Evolutionary conservation across 2,888 invertebrate genomes (phyloP), one percentile per base, ranked within the genome.

Genomic region (Drosophila glabriapex): DNA sequence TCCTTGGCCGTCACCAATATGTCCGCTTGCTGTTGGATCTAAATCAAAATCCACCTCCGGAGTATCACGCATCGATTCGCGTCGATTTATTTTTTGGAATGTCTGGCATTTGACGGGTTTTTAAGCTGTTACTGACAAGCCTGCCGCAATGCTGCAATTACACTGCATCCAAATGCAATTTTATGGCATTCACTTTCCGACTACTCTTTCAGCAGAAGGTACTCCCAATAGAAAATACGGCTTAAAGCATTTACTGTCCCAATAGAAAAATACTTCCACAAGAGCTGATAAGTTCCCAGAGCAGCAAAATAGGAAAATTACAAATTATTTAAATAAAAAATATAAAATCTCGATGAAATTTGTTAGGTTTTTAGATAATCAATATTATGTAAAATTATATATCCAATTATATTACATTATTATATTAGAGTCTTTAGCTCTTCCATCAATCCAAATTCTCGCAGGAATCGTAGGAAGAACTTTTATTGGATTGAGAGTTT

Each of bases 91-190:
- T 61, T 68, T 84, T 82, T 80, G 83, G 80, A 85, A 92, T 92
- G 79, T 79, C 68, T 77, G 82, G 83, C 83, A 92, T 92, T 91
- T 90, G 83, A 87, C 91, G 76, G 88, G 85, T 89, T 92, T 92
- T 92, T 91, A 75, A 25, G 46, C 46, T 56, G 19, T 2, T n/a
- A 28, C 89, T 82, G 83, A 66, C 67, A 25, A 10, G 37, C 60
- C 49, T 33, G 35, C 46, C 58, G 59, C 28, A 31, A 46, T 46
- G 46, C 46, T 58, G 60, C 60, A 35, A n/a, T 41, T 29, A 85
- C 83, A 78, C 80, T 88, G 89, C 77, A 25, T 4, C 37, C 14
- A 55, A 66, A 50, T 29, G 9, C 7, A 3, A 29, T 55, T 52
- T 10, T 1, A 25, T 19, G 25, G 16, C 25, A 46, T 25, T 46